Conservation (phyloP, 2,113 vertebrate genomes). For the Trematocara stigmaticum region DNA sequence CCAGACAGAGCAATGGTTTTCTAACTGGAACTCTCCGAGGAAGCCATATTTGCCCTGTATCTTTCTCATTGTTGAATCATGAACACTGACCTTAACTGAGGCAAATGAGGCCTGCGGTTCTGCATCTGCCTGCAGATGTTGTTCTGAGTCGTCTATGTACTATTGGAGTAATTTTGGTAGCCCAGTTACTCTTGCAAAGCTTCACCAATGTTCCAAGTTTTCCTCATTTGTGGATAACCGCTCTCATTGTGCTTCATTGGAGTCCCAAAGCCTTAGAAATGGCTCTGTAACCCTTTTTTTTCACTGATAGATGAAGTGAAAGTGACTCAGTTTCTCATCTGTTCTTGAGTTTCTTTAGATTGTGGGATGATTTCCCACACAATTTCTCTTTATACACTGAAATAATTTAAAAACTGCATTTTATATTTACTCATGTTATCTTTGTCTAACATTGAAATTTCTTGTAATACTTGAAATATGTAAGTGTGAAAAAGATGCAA, state of each 20-base stretch:
- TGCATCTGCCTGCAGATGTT: background rate
- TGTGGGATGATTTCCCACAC: background rate
- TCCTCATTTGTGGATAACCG: background rate
- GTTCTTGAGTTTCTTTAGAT: background rate
- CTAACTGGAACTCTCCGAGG: background rate
- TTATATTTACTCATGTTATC: background rate
- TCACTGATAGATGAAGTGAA: background rate
- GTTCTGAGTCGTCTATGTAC: background rate
- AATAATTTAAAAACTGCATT: background rate
- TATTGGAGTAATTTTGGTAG: background rate
- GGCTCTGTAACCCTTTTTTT: rapidly evolving
- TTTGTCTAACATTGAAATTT: background rate
- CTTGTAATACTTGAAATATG: background rate
- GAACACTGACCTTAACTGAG: background rate
- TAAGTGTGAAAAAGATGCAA: background rate
- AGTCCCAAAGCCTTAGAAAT: background rate
- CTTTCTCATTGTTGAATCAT: background rate
- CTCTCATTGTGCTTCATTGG: background rate
- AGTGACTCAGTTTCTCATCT: background rate
- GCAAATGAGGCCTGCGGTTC: background rate
- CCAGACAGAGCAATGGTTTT: background rate
- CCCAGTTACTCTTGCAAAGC: background rate
- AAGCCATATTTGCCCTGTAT: background rate
- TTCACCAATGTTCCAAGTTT: background rate
- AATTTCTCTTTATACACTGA: rapidly evolving